Evolutionary conservation across 2,797 vertebrate species (phyloP), one percentile per base, ranked within the genome.

Genomic region (Syngnathus acus): DNA sequence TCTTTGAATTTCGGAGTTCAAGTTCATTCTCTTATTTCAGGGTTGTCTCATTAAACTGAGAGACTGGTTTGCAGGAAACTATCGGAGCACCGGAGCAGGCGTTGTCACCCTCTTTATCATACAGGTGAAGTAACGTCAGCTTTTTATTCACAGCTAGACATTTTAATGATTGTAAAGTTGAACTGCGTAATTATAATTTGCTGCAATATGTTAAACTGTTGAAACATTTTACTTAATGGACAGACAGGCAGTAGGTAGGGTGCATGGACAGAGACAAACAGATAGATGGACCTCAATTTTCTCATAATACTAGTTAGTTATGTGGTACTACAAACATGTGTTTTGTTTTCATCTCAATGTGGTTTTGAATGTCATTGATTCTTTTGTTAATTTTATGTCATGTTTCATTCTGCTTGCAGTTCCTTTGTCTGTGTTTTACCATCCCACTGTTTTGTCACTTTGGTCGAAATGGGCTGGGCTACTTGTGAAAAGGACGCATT

Each of bases 61-160:
- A 66, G 40, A 81, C 68, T 90, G 87, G 86, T 90, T 87, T 74
- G 62, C 78, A 16, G 21, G 66, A 14, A 87, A 88, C 71, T 89
- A 85, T 47, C 72, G 72, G 0, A 83, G 80, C 71, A 88, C 88
- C 1, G 89, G 82, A 0, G 78, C 87, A 16, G 89, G 88, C 5
- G 82, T 90, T 0, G 67, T 86, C 57, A 72, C 82, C 0, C 73
- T 89, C 75, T 88, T 86, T 23, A 84, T 89, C 64, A 76, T 89
- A 63, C 86, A 90, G 86, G 87, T 90, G 80, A 32, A 38, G 42
- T 5, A 10, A 59, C 16, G 48, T 59, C 16, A 37, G 45, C 0
- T 42, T 19, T 40, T 23, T 60, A 14, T 8, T 23, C 21, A 32
- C 51, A 57, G 14, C 51, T n/a, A 23, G 7, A 9, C 43, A 23